Evolutionary conservation across 2,113 vertebrate genomes (phyloP).

Genomic region (Hucho hucho): DNA sequence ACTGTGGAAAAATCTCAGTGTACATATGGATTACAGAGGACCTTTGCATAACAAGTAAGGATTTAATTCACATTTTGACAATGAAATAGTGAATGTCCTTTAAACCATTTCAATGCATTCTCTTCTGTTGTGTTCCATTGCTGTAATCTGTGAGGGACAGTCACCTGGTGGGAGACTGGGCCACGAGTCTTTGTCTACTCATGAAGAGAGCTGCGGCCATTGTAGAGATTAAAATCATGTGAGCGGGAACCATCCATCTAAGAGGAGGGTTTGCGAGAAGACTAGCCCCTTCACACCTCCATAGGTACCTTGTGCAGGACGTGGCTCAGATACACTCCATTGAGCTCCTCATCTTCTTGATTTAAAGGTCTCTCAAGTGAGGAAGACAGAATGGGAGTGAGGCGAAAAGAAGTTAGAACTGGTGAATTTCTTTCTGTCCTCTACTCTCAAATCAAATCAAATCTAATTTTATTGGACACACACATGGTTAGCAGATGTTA

Average conservation of each 20-base stretch:
- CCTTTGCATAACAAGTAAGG: background rate
- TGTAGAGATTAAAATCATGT: constrained; percentile 16
- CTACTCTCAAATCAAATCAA: background rate
- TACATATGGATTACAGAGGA: background rate
- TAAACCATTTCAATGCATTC: background rate
- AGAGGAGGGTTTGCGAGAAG: background rate
- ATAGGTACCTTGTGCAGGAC: background rate
- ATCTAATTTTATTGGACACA: too few relatives aligned
- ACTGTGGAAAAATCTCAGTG: background rate
- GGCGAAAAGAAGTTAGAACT: background rate
- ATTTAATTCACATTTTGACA: background rate
- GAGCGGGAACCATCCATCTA: constrained; percentile 31
- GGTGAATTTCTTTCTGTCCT: background rate
- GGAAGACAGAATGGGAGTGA: background rate
- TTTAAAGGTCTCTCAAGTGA: constrained; percentile 13
- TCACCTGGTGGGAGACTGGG: background rate
- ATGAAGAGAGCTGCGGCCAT: constrained; percentile 5
- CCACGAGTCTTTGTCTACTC: background rate
- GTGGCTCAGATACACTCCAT: constrained; percentile 17
- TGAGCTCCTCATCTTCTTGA: constrained; percentile 20
- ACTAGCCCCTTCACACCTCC: background rate
- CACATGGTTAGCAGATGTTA: too few relatives aligned
- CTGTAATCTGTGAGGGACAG: background rate
- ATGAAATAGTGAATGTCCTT: background rate
- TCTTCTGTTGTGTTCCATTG: background rate